Evolutionary conservation across 2,888 invertebrate genomes (phyloP).

Genomic region (Crepidodera aurea): DNA sequence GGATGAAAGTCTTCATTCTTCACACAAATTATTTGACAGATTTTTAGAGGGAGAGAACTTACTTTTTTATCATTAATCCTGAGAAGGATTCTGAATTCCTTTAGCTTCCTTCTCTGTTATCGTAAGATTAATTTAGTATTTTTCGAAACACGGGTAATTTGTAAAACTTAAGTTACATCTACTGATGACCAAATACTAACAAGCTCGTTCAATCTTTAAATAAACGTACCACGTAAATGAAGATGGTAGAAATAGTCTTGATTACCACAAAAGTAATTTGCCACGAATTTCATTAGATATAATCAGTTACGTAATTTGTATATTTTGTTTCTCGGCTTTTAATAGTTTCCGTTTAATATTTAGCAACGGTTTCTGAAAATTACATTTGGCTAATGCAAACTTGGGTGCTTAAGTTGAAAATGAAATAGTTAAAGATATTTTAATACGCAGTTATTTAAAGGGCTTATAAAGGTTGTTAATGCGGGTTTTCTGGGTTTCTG

Average conservation of each 20-base stretch:
- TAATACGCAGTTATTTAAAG: constrained; percentile 2
- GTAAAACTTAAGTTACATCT: too few species aligned
- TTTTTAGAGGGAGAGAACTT: too few species aligned
- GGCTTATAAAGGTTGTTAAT: constrained; percentile 5
- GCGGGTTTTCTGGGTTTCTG: not conserved
- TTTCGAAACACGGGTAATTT: too few species aligned
- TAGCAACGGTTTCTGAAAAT: constrained; percentile 4
- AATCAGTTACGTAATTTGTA: constrained; percentile 5
- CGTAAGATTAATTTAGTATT: too few species aligned
- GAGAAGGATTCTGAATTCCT: too few species aligned
- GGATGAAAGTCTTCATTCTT: too few species aligned
- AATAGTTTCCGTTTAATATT: constrained; percentile 7
- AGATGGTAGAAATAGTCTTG: not conserved
- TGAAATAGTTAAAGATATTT: constrained; percentile 8
- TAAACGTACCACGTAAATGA: not conserved
- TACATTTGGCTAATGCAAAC: constrained; percentile 2
- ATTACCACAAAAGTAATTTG: constrained; percentile 1
- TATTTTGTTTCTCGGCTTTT: constrained; percentile 3
- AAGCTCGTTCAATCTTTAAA: not conserved
- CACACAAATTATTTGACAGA: too few species aligned
- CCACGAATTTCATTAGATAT: not conserved
- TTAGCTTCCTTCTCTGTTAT: too few species aligned
- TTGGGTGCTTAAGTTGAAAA: not conserved
- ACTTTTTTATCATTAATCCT: too few species aligned
- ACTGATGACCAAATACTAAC: too few species aligned